Conservation (phyloP, 2,797 vertebrate genomes). For the Enteromius paludinosus region DNA sequence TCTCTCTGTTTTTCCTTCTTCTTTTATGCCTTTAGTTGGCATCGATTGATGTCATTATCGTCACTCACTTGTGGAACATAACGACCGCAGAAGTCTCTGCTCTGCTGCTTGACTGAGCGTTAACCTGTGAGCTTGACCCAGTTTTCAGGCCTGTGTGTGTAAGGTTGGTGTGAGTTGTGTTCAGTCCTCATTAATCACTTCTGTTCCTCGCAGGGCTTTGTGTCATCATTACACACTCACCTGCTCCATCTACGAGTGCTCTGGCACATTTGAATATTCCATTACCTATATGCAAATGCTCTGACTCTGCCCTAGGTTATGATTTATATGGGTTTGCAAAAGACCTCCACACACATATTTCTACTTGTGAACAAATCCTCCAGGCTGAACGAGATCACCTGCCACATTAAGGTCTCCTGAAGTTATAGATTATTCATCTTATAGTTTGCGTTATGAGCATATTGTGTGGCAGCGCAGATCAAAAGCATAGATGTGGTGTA, state of each 20-base stretch:
- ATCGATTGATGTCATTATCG: slow-evolving; percentile 35
- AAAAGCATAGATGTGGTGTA: slow-evolving; percentile 16
- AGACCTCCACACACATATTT: slow-evolving; percentile 64
- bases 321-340: slow-evolving; percentile 73
- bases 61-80: slow-evolving; percentile 38
- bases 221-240: slow-evolving; percentile 78
- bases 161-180: slow-evolving; percentile 67
- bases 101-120: slow-evolving; percentile 68
- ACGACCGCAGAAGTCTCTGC: slow-evolving; percentile 33
- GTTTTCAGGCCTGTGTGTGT: slow-evolving; percentile 68
- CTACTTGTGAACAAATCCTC: slow-evolving; percentile 63
- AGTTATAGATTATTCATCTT: slow-evolving; percentile 50
- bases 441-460: slow-evolving; percentile 32
- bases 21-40: not conserved
- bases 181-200: slow-evolving; percentile 73
- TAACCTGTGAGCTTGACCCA: slow-evolving; percentile 80
- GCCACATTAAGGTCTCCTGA: slow-evolving; percentile 49
- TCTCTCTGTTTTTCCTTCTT: not conserved
- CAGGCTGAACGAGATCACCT: slow-evolving; percentile 67
- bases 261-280: slow-evolving; percentile 77
- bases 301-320: slow-evolving; percentile 70
- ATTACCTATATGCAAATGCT: slow-evolving; percentile 72
- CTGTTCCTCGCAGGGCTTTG: slow-evolving; percentile 70
- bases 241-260: slow-evolving; percentile 66
- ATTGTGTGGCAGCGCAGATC: slow-evolving; percentile 35